Percentiles rank a stretch among this genome's conserved stretches.
phyloP scores from a whole-genome alignment of 2,888 invertebrate species.

The Electrophaes corylata region DNA sequence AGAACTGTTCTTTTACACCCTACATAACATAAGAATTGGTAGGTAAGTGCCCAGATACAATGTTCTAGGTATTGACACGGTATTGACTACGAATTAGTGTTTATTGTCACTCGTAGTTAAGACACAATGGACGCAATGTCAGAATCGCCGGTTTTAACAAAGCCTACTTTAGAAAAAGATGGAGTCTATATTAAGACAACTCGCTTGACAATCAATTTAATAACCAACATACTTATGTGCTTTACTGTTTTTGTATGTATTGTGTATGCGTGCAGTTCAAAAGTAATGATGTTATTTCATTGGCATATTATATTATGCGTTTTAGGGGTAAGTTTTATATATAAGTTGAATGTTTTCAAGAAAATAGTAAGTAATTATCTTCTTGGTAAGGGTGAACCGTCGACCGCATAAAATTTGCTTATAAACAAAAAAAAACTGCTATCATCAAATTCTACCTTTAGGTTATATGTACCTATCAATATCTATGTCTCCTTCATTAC shows the following conservation, averaged over 20 bases:
- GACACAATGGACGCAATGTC: constrained; percentile 36
- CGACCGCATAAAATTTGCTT: too few relatives aligned
- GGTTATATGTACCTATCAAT: too few relatives aligned
- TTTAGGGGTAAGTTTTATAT: constrained; percentile 51
- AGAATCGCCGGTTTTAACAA: constrained; percentile 18
- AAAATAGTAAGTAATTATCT: too few relatives aligned
- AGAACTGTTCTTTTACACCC: background rate
- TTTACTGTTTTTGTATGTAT: constrained; percentile 51
- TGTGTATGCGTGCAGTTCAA: constrained; percentile 42
- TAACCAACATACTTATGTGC: constrained; percentile 47
- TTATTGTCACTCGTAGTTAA: constrained; percentile 33
- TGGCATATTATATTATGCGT: constrained; percentile 54
- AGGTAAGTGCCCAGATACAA: background rate
- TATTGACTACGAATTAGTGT: background rate
- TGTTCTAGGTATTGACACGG: background rate
- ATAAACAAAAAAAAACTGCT: too few relatives aligned
- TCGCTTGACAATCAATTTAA: constrained; percentile 44
- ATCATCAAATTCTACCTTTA: too few relatives aligned
- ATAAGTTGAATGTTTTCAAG: too few relatives aligned
- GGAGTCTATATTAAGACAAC: constrained; percentile 42
- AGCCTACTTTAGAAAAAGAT: constrained; percentile 19
- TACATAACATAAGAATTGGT: background rate
- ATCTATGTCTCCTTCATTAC: too few relatives aligned
- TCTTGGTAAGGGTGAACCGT: too few relatives aligned
- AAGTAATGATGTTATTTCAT: constrained; percentile 38